Conservation (phyloP, 2,797 vertebrate genomes). For the Botia kubotai region DNA sequence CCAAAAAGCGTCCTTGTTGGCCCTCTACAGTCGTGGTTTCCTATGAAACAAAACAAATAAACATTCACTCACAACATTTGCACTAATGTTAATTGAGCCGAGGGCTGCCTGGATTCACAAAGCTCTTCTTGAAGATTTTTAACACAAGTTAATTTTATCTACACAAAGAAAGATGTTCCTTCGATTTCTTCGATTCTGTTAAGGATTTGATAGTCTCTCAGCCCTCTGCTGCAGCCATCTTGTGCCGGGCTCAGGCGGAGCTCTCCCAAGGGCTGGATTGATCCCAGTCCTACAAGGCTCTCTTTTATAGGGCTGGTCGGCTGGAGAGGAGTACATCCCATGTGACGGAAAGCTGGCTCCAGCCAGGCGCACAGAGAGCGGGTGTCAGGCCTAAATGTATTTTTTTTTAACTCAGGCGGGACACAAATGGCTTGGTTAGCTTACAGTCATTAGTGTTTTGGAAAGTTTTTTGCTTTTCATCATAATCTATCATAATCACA, state of each 20-base stretch:
- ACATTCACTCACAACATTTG: constrained; percentile 45
- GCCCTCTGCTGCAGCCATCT: constrained; percentile 38
- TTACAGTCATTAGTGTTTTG: constrained; percentile 8
- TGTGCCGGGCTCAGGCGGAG: constrained; percentile 24
- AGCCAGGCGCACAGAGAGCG: constrained; percentile 39
- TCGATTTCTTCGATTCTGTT: constrained; percentile 14
- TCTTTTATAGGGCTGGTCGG: constrained; percentile 42
- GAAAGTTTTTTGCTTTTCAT: neutral
- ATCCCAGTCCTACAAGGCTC: constrained; percentile 47
- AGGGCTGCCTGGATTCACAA: neutral
- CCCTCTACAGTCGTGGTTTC: constrained; percentile 54
- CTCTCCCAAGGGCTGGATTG: constrained; percentile 47
- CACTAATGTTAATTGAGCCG: constrained; percentile 19
- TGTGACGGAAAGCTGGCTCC: constrained; percentile 47
- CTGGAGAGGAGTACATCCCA: constrained; percentile 21
- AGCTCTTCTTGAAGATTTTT: constrained; percentile 16
- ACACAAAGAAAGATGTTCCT: neutral
- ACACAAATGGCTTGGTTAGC: constrained; percentile 25
- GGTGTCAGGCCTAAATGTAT: constrained; percentile 51
- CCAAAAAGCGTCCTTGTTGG: constrained; percentile 41
- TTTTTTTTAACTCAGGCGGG: constrained; percentile 12
- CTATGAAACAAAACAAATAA: constrained; percentile 50
- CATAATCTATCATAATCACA: neutral
- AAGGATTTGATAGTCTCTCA: constrained; percentile 30
- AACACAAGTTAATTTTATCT: constrained; percentile 19